phyloP scores from a whole-genome alignment of 2,113 vertebrate genomes.

The Scatophagus argus region DNA sequence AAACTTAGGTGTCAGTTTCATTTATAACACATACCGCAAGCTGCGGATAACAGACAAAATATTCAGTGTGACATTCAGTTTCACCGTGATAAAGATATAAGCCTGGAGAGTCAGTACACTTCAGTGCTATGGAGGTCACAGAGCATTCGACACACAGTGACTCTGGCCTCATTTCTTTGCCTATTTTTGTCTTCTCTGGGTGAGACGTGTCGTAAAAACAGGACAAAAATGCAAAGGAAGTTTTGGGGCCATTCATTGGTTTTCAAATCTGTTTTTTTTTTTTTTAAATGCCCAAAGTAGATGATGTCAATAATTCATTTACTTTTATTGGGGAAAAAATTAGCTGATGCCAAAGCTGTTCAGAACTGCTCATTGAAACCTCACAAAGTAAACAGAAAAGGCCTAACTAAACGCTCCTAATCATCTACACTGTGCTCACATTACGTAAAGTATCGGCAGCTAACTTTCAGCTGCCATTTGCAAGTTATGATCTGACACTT shows the following conservation, averaged over 20 bases:
- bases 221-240: background rate
- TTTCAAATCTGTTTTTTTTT: background rate
- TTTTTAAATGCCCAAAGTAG: background rate
- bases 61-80: background rate
- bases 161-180: conserved; percentile 11
- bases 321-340: background rate
- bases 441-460: no score
- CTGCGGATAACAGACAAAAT: background rate
- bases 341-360: background rate
- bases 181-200: conserved; percentile 9
- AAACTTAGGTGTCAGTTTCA: background rate
- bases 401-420: no score
- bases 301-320: background rate
- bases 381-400: no score
- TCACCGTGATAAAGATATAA: background rate
- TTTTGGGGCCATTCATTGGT: background rate
- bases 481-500: no score
- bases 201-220: background rate
- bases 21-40: background rate
- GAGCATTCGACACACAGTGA: conserved; percentile 6
- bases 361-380: background rate
- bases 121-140: conserved; percentile 13
- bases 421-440: no score
- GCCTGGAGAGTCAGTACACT: background rate
- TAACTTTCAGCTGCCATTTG: no score